These are phyloP conservation scores for Alviniconcha marisindica DNA, from an alignment of 1,140 invertebrate genomes.

Conservation along the genomic window DNA sequence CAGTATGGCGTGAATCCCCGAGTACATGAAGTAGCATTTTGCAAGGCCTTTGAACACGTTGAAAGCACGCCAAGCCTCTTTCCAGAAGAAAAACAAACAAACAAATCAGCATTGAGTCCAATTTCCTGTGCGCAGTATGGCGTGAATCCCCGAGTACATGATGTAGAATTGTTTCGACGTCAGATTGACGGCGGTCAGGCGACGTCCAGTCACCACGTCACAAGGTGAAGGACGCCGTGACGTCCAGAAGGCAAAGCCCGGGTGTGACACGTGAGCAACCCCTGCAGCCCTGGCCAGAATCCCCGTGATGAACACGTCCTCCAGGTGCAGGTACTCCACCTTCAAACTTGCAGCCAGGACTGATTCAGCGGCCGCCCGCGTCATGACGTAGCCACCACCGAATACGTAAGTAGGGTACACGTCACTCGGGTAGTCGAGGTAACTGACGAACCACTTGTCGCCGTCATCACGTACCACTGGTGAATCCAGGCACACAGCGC, in stretches of 20 bases:
- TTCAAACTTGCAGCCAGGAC: conserved; percentile 57
- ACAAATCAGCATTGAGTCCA: conserved; percentile 4
- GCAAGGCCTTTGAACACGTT: too few relatives aligned
- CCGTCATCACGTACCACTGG: conserved; percentile 51
- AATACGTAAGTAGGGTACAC: conserved; percentile 65
- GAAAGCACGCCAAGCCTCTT: too few relatives aligned
- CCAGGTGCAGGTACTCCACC: conserved; percentile 68
- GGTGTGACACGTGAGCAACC: conserved; percentile 46
- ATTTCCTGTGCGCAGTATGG: conserved; percentile 33
- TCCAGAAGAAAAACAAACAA: background rate
- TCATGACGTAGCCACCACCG: conserved; percentile 70
- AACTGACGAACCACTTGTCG: conserved; percentile 66
- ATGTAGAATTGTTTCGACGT: conserved; percentile 39
- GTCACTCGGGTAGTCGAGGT: conserved; percentile 58
- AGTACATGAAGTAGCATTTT: conserved; percentile 37
- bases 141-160: conserved; percentile 37
- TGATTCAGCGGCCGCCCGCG: conserved; percentile 47
- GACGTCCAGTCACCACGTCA: conserved; percentile 32
- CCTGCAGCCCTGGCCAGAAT: conserved; percentile 65
- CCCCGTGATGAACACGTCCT: conserved; percentile 77
- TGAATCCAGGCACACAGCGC: conserved; percentile 49
- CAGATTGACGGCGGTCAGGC: conserved; percentile 41
- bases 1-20: conserved; percentile 33
- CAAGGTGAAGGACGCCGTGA: conserved; percentile 36
- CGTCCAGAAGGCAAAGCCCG: conserved; percentile 45